A percentile compares a stretch with the other conserved stretches of the same genome.
Evolutionary conservation across 2,797 vertebrate species (phyloP).

Genomic region (Gephyroberyx darwinii): DNA sequence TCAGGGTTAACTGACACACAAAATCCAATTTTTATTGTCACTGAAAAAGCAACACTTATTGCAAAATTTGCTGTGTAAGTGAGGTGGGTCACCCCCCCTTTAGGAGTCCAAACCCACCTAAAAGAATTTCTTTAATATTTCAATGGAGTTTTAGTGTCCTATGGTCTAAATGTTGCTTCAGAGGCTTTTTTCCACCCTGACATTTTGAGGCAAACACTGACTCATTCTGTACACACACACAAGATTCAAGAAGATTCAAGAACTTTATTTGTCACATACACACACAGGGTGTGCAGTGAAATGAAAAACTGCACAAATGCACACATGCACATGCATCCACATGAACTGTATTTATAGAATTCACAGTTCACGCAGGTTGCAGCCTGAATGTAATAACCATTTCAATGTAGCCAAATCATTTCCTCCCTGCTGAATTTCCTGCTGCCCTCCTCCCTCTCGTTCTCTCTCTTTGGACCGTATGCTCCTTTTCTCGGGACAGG

Average conservation of each 20-base stretch:
- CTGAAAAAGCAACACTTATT: no score
- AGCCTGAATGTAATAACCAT: conserved; percentile 35
- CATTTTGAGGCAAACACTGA: not conserved
- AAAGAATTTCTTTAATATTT: no score
- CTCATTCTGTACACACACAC: not conserved
- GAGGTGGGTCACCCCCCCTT: no score
- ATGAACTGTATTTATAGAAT: conserved; percentile 9
- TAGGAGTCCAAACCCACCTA: no score
- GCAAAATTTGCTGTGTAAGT: no score
- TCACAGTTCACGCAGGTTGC: conserved; percentile 22
- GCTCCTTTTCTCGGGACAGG: conserved; percentile 59
- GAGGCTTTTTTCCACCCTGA: not conserved
- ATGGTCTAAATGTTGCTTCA: not conserved
- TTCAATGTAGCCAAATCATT: conserved; percentile 48
- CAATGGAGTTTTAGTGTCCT: no score
- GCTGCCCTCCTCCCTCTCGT: conserved; percentile 16
- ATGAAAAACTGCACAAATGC: no score
- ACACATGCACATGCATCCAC: not conserved
- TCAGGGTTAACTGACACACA: no score
- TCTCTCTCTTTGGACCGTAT: conserved; percentile 37
- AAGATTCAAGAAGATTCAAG: no score
- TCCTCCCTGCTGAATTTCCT: conserved; percentile 39
- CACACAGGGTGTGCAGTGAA: no score
- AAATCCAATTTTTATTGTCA: no score
- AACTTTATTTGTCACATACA: no score